These are phyloP conservation scores for Torymus texanus DNA, from an alignment of 2,888 invertebrate genomes.

Conservation along the genomic window DNA sequence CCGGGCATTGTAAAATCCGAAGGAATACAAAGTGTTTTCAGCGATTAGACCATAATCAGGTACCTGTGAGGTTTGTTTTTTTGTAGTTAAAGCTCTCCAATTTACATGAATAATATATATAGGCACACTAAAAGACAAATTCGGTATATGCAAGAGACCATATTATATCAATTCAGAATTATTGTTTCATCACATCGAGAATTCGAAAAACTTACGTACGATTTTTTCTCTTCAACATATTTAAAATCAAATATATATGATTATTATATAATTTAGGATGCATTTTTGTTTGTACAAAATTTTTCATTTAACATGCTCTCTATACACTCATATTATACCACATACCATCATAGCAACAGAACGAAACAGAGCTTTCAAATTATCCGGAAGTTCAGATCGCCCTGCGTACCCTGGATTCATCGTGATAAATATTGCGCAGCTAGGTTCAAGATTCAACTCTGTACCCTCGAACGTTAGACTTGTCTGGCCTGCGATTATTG, in stretches of 20 bases:
- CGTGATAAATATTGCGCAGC: slow-evolving; percentile 79
- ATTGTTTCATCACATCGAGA: too few relatives aligned
- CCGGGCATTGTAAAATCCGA: slow-evolving; percentile 80
- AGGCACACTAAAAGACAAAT: too few relatives aligned
- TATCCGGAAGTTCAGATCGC: slow-evolving; percentile 79
- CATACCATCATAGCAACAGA: slow-evolving; percentile 81
- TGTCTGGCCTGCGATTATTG: slow-evolving; percentile 75
- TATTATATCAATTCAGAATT: too few relatives aligned
- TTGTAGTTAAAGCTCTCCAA: background rate
- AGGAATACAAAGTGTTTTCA: slow-evolving; percentile 80
- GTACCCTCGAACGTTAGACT: slow-evolving; percentile 78
- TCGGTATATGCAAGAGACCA: too few relatives aligned
- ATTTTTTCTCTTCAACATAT: too few relatives aligned
- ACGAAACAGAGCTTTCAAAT: slow-evolving; percentile 79
- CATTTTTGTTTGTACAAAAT: too few relatives aligned
- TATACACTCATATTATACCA: too few relatives aligned
- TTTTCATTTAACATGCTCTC: too few relatives aligned
- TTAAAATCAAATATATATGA: too few relatives aligned
- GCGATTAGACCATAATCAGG: slow-evolving; percentile 80
- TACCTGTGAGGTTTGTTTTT: slow-evolving; percentile 70
- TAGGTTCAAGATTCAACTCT: slow-evolving; percentile 77
- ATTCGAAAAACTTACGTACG: too few relatives aligned
- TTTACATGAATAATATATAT: background rate
- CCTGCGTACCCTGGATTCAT: slow-evolving; percentile 81
- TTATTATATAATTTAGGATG: too few relatives aligned